Conservation (phyloP, 2,113 vertebrate species). For the Stictonetta naevosa region DNA sequence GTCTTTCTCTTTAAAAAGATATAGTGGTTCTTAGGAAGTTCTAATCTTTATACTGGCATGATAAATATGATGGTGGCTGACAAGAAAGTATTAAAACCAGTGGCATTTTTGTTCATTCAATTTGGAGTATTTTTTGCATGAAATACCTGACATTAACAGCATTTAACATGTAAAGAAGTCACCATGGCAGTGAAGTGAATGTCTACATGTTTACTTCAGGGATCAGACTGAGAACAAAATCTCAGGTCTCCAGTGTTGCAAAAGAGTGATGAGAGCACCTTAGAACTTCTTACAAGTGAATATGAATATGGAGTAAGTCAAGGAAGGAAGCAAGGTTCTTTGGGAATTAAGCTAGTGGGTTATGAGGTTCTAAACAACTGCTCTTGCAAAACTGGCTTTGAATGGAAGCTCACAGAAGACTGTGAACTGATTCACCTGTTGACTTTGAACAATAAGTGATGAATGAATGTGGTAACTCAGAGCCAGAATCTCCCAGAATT, state of each 20-base stretch:
- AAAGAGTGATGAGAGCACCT: not conserved
- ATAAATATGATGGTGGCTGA: not conserved
- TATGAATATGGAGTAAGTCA: not conserved
- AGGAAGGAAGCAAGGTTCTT: not conserved
- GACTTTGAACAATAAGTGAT: not conserved
- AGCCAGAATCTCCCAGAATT: not conserved
- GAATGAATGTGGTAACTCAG: not conserved
- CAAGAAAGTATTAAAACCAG: not conserved
- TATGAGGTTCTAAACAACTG: not conserved
- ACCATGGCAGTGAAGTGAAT: not conserved
- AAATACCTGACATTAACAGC: not conserved
- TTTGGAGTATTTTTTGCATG: not conserved
- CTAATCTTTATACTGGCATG: not conserved
- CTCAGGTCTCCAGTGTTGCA: not conserved
- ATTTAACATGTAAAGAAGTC: not conserved
- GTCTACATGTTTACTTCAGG: not conserved
- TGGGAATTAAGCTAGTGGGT: not conserved
- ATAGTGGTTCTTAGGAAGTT: not conserved
- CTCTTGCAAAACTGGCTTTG: not conserved
- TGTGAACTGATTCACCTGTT: not conserved
- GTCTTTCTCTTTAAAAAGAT: not conserved
- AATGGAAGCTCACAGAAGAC: not conserved
- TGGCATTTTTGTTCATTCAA: not conserved
- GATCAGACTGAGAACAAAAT: not conserved
- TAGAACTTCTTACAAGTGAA: not conserved